Conservation (phyloP, 2,113 vertebrate genomes). For the Baryphthengus martii region DNA sequence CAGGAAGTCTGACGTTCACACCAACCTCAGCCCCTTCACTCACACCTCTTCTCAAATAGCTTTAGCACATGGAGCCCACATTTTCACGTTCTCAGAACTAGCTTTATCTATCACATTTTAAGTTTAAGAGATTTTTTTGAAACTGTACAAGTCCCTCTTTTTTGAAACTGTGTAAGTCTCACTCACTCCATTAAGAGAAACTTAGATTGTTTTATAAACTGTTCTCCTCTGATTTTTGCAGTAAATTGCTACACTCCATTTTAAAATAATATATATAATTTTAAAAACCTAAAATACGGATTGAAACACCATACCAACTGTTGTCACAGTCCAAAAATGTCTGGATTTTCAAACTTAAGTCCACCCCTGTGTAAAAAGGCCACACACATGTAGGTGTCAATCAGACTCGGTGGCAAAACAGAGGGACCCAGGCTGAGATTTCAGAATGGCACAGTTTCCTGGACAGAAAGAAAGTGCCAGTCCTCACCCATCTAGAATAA, state of each 20-base stretch:
- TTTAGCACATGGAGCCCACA: constrained; percentile 68
- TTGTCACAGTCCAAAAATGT: constrained; percentile 65
- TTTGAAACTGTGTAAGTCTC: not conserved
- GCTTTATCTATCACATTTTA: constrained; percentile 19
- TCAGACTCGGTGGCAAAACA: constrained; percentile 52
- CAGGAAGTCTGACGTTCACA: constrained; percentile 67
- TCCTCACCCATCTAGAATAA: not conserved
- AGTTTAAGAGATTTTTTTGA: not conserved
- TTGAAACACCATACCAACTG: constrained; percentile 62
- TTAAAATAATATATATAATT: not conserved
- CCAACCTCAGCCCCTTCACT: constrained; percentile 61
- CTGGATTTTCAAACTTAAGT: constrained; percentile 69
- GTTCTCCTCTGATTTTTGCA: not conserved
- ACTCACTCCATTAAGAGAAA: not conserved
- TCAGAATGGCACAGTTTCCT: constrained; percentile 47
- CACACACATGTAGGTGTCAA: constrained; percentile 69
- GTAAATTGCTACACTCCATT: not conserved
- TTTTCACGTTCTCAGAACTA: constrained; percentile 38
- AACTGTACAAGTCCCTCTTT: not conserved
- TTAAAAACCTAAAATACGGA: not conserved
- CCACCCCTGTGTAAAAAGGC: constrained; percentile 51
- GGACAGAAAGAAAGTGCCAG: not conserved
- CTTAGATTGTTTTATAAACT: not conserved
- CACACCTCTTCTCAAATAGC: constrained; percentile 67
- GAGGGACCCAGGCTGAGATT: constrained; percentile 43